phyloP scores from a whole-genome alignment of 2,797 vertebrate species.

The Pogonophryne albipinna region DNA sequence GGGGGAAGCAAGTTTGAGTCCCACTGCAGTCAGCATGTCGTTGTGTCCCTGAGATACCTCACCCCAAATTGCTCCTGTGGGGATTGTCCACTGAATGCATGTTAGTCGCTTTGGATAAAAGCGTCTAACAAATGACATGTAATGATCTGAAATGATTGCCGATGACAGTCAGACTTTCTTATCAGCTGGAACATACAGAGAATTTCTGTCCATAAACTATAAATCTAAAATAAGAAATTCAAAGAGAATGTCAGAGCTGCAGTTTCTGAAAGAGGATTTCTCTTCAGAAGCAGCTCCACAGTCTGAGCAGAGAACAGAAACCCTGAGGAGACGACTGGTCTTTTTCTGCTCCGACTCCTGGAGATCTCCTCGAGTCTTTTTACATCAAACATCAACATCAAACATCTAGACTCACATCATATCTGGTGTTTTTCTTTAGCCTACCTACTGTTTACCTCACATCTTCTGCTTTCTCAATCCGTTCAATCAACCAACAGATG shows the following conservation, averaged over 20 bases:
- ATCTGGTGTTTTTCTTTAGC: not conserved
- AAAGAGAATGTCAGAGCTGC: conserved; percentile 13
- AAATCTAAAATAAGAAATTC: conserved; percentile 11
- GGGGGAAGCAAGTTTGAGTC: too few relatives aligned
- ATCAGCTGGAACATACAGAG: not conserved
- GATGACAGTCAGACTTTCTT: not conserved
- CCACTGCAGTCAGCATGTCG: too few relatives aligned
- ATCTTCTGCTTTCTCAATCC: not conserved
- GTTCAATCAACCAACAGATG: not conserved
- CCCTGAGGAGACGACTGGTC: conserved; percentile 1
- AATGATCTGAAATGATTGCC: too few relatives aligned
- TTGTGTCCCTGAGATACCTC: too few relatives aligned
- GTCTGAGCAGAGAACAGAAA: not conserved
- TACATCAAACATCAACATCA: not conserved
- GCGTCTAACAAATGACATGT: too few relatives aligned
- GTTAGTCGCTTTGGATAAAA: too few relatives aligned
- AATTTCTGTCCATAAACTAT: not conserved
- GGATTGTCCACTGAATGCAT: too few relatives aligned
- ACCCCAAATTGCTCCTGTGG: too few relatives aligned
- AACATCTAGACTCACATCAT: too few relatives aligned
- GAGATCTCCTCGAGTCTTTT: not conserved
- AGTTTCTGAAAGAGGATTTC: not conserved
- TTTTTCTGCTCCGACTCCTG: not conserved
- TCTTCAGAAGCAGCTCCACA: not conserved
- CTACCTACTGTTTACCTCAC: not conserved